Evolutionary conservation across 2,113 vertebrate species (phyloP), one percentile per base, ranked within the genome.

Genomic region (Menidia beryllina): DNA sequence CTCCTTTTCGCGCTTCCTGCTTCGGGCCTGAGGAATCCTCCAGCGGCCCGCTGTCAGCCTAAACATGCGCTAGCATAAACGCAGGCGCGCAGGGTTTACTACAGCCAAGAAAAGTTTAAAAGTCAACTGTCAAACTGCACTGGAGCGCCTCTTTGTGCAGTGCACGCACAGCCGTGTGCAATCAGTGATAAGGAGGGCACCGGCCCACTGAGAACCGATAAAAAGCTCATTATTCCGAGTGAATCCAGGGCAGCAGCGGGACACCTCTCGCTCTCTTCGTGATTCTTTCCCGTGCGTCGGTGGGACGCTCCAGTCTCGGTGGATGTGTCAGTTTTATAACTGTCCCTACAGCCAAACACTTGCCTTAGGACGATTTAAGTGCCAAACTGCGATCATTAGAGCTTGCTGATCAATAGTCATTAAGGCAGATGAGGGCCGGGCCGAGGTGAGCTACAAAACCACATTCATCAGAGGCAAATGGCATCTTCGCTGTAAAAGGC

Each of bases 401-500:
- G 43, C 65, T 68, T 39, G 5, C 41, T 17, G 39, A 81, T 91
- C 88, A 72, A 88, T 90, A 89, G 86, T 87, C 72, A 78, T 90
- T 84, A 81, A 48, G 56, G 56, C 74, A 43, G 65, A 78, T 24
- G 47, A 63, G 72, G 45, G 78, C 62, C 14, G 67, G n/a, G 51
- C 57, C 24, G 79, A 19, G 27, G 55, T 26, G 55, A 69, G 77
- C 17, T 24, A 39, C 49, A 24, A 11, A 49, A 85, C 84, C 48
- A 5, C 82, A 79, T 87, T 69, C 71, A n/a, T 83, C 68, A 66
- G 14, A 7, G 5, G 30, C 12, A 27, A 21, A 55, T 14, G 25
- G 17, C 21, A 41, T 17, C 20, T 67, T 19, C 38, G 21, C 60
- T 69, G 4, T 23, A 34, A 65, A 52, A 49, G 21, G 48, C 20